Evolutionary conservation across 2,888 invertebrate genomes (phyloP).

Genomic region (Epistrophe grossulariae): DNA sequence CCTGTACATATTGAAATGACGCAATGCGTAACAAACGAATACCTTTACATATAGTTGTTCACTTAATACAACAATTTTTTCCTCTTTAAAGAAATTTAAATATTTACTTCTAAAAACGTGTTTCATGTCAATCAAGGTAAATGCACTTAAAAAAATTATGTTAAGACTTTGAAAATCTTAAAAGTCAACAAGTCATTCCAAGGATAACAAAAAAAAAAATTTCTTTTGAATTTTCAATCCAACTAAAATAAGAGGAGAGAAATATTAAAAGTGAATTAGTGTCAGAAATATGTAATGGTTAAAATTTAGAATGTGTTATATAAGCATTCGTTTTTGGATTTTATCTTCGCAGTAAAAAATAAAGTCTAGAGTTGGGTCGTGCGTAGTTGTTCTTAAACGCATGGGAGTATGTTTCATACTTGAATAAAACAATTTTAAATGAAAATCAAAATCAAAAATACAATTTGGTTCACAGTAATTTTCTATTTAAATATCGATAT

Average conservation of each 20-base stretch:
- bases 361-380: no score
- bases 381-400: no score
- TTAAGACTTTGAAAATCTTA: neutral
- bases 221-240: neutral
- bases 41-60: no score
- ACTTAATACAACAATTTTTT: neutral
- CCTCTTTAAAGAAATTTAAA: neutral
- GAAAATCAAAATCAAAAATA: no score
- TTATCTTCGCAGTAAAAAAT: no score
- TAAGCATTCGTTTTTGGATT: no score
- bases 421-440: no score
- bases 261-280: neutral
- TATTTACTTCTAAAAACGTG: constrained; percentile 3
- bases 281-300: no score
- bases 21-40: neutral
- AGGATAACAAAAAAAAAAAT: neutral
- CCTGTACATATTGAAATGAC: neutral
- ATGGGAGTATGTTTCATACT: no score
- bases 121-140: constrained; percentile 18
- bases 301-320: no score
- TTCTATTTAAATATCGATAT: no score
- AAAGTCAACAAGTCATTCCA: neutral
- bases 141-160: constrained; percentile 9
- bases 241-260: neutral
- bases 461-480: no score